A percentile compares a stretch with the other conserved stretches of the same genome.
Conservation (phyloP, 1,140 invertebrate genomes). For the Tetraneura akinire region DNA sequence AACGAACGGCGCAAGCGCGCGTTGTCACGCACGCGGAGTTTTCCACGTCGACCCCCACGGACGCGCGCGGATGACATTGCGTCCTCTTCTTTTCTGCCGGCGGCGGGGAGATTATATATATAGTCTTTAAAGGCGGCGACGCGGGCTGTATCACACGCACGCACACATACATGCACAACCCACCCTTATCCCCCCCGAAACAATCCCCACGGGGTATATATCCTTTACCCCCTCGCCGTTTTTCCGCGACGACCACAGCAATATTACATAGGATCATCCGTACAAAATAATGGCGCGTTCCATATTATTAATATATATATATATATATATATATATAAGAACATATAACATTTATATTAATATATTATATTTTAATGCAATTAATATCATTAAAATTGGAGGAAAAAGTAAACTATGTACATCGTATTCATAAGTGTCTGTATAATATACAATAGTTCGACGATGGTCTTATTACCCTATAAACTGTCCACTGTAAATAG, state of each 20-base stretch:
- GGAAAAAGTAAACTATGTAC: too few relatives aligned
- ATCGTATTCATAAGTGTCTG: too few relatives aligned
- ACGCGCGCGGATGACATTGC: slow-evolving; percentile 20
- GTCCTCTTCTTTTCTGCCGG: slow-evolving; percentile 26
- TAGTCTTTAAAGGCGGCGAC: background rate
- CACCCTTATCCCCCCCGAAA: background rate
- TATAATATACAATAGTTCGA: too few relatives aligned
- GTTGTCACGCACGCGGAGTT: background rate
- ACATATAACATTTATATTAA: too few relatives aligned
- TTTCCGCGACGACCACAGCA: background rate
- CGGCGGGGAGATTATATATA: too few relatives aligned
- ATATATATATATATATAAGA: too few relatives aligned
- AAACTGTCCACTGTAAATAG: too few relatives aligned
- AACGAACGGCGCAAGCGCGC: slow-evolving; percentile 36
- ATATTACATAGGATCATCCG: slow-evolving; percentile 28
- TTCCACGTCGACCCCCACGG: slow-evolving; percentile 1
- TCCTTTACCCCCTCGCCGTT: background rate
- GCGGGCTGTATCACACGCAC: background rate
- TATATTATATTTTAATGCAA: too few relatives aligned
- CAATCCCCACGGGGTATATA: background rate
- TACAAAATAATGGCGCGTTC: slow-evolving; percentile 47
- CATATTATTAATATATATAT: slow-evolving; percentile 23
- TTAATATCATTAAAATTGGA: too few relatives aligned
- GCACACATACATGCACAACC: too few relatives aligned
- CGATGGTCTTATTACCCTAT: too few relatives aligned